Base-by-base conservation (phyloP, 1,140 invertebrate genomes). In the Conus ventricosus region DNA sequence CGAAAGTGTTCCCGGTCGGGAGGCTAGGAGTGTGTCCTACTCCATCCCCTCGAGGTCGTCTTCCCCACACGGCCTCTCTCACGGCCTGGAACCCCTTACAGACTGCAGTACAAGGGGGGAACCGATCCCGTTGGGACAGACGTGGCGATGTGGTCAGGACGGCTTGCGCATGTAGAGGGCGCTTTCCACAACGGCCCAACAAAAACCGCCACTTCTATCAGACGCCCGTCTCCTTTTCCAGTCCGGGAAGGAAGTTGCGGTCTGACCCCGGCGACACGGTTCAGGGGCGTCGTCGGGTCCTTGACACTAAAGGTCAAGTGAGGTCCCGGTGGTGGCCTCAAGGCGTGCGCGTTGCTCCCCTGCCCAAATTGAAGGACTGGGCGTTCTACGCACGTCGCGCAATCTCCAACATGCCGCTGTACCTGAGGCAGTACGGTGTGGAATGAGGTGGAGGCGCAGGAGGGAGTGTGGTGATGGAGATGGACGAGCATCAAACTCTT, bases 81-180 rank as follows among this genome's bases (percentile, higher is more conserved):
- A 89, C 20, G n/a, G 78, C 63, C 60, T 94, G 93, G 93, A 94
- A 94, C n/a, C 84, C 93, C 93, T 23, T 92, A 92, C 89, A 87
- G 91, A 25, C 71, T 94, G 5, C 13, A 78, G n/a, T 90, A 85
- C 86, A 91, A 82, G 86, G 87, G 71, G 23, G 23, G 88, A 39
- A 71, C 81, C 13, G 88, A 87, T 82, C 15, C 8, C 54, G 86
- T 6, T 84, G 8, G 84, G 81, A 17, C 39, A 53, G 20, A 67
- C 82, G 78, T 81, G 23, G 5, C 63, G 39, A 27, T 25, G 39
- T 54, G 17, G 88, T 85, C 17, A 87, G 89, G 63, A 85, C 80
- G 88, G 90, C 1, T 87, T 67, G 23, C 76, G 71, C 2, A 89
- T 11, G 8, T 17, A 51, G 75, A 84, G 57, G 88, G 87, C 39